Percentiles rank a stretch among this genome's conserved stretches.
Conservation (phyloP, 2,888 invertebrate genomes). For the Diarsia rubi region DNA sequence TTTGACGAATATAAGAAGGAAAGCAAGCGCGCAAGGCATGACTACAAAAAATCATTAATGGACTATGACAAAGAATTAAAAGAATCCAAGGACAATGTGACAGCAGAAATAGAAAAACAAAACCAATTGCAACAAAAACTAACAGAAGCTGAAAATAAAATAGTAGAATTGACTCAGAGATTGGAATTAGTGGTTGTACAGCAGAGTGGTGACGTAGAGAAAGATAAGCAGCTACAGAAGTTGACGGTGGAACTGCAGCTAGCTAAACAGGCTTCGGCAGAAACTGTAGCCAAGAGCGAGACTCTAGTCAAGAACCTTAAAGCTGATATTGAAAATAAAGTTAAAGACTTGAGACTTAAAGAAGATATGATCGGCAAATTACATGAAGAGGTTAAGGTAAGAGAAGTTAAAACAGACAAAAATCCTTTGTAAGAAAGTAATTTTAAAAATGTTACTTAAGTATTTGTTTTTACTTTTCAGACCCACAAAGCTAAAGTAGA, state of each 20-base stretch:
- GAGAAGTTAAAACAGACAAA: background rate
- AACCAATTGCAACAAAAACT: constrained; percentile 82
- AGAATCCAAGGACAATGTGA: constrained; percentile 82
- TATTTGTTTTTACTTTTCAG: constrained; percentile 70
- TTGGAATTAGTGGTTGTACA: constrained; percentile 85
- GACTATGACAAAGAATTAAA: constrained; percentile 86
- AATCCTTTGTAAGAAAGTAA: background rate
- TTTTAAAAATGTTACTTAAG: background rate
- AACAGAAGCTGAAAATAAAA: constrained; percentile 79
- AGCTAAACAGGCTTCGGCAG: constrained; percentile 80
- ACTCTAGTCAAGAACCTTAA: constrained; percentile 81
- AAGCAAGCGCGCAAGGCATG: constrained; percentile 88
- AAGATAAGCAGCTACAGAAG: constrained; percentile 85
- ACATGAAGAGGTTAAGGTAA: constrained; percentile 86
- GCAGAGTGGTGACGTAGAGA: constrained; percentile 83
- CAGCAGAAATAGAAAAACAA: constrained; percentile 83
- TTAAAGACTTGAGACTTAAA: constrained; percentile 83
- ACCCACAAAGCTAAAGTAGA: constrained; percentile 83
- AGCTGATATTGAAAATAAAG: constrained; percentile 82
- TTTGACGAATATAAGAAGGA: constrained; percentile 87
- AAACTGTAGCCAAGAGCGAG: constrained; percentile 82
- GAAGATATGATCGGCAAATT: constrained; percentile 82
- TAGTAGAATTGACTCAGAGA: constrained; percentile 84
- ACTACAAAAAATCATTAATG: constrained; percentile 91
- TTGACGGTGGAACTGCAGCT: constrained; percentile 85